Evolutionary conservation across 2,797 vertebrate genomes (phyloP), one percentile per base, ranked within the genome.

Genomic region (Sebastes glaucus): DNA sequence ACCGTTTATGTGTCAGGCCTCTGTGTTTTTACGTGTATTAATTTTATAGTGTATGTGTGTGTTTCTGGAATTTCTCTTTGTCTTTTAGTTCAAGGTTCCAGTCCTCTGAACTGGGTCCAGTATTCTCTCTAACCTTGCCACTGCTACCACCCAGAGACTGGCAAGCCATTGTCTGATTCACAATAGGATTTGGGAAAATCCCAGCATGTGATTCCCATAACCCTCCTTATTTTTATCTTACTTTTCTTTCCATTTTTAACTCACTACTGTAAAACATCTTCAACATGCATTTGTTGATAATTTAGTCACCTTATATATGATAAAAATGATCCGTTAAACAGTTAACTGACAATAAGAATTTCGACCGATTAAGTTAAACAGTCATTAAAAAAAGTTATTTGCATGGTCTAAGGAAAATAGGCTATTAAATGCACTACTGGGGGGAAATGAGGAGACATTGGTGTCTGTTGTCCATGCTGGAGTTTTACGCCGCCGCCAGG

Each of bases 21-120:
- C 28, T 33, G 4, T 61, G 33, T 71, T 67, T 74, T 11, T 52
- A n/a, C n/a, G 28, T 79, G 56, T 65, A 11, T 64, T 66, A 7
- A 56, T 61, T 66, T 71, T 67, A 67, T 7, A 18, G 28, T 66
- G 53, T 71, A 49, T 68, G 28, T 70, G 74, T 14, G 33, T 23
- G 20, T 81, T 64, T 77, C 11, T 76, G 77, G 35, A 16, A 79
- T 80, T 77, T 85, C 28, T 78, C 65, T 90, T 88, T 90, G 81
- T 88, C 23, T 77, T 80, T 87, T 69, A 8, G 74, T 86, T 90
- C 90, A 94, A 94, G 92, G 93, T 80, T 89, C 63, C 73, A 73
- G 76, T 77, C 23, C 59, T 91, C 78, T 91, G 89, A 91, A 90
- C 75, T 70, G 74, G 5, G 38, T 92, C 93, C 92, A 91, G 5